phyloP scores from a whole-genome alignment of 2,797 vertebrate species.

The Vireo griseus region DNA sequence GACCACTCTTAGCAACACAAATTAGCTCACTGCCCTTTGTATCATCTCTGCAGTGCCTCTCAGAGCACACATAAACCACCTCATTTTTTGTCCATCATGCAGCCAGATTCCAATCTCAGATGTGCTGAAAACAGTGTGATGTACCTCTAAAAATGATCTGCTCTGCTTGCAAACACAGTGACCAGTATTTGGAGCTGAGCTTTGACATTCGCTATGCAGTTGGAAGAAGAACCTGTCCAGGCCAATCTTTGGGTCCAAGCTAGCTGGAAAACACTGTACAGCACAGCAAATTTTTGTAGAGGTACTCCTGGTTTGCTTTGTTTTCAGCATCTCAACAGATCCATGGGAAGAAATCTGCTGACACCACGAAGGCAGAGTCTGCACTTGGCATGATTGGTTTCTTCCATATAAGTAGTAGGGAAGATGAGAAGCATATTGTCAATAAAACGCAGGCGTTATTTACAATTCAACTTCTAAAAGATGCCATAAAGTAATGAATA shows the following conservation, averaged over 20 bases:
- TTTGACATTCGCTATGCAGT: not conserved
- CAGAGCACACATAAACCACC: not conserved
- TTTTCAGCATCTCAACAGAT: not conserved
- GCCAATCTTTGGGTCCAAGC: not conserved
- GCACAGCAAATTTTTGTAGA: not conserved
- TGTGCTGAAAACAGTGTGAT: not conserved
- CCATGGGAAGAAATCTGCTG: not conserved
- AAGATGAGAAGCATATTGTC: conserved; percentile 11
- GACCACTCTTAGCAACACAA: conserved; percentile 24
- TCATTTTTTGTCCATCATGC: not conserved
- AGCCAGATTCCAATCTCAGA: not conserved
- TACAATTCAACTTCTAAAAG: conserved; percentile 23
- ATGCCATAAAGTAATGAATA: conserved; percentile 24
- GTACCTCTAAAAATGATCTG: not conserved
- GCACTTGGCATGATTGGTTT: not conserved
- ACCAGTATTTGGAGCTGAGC: not conserved
- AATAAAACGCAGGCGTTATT: not conserved
- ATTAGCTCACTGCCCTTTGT: conserved; percentile 32
- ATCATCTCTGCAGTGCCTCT: not conserved
- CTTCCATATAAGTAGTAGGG: not conserved
- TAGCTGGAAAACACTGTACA: not conserved
- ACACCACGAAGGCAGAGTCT: not conserved
- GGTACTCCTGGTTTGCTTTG: not conserved
- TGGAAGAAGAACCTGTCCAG: not conserved
- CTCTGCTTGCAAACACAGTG: not conserved